Conservation (phyloP, 2,797 vertebrate species). For the Gambusia yucatana region DNA sequence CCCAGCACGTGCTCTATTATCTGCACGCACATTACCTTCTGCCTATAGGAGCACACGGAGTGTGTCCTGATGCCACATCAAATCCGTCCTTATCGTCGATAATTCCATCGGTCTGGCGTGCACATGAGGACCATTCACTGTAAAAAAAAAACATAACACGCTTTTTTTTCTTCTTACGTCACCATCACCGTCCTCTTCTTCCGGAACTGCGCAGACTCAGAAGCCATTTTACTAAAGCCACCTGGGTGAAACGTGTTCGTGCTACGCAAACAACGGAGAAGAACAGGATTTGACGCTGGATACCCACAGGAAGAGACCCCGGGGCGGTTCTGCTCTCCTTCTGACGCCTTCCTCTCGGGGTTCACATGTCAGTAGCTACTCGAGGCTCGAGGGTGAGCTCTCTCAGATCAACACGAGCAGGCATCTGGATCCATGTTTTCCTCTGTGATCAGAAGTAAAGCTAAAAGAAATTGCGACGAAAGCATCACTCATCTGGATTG, state of each 20-base stretch:
- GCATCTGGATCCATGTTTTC: not conserved
- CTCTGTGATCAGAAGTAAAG: not conserved
- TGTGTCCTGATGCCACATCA: conserved; percentile 34
- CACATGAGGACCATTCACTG: conserved; percentile 65
- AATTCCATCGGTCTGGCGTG: conserved; percentile 29
- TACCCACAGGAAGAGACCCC: not conserved
- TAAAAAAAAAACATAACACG: conserved; percentile 67
- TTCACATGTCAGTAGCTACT: not conserved
- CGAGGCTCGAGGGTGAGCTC: not conserved
- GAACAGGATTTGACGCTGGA: not conserved
- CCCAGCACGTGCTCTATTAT: conserved; percentile 50
- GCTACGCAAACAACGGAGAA: not conserved
- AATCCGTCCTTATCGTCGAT: conserved; percentile 41
- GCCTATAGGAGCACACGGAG: conserved; percentile 24
- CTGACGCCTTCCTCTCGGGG: not conserved
- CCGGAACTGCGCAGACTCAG: conserved; percentile 69
- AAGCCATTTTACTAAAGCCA: conserved; percentile 64
- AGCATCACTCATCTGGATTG: not conserved
- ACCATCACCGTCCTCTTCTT: conserved; percentile 39
- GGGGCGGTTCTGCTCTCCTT: not conserved
- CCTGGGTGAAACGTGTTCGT: conserved; percentile 41
- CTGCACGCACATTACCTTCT: conserved; percentile 68
- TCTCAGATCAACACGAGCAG: not conserved
- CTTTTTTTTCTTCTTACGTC: conserved; percentile 71
- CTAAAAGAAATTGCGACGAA: not conserved